Evolutionary conservation across 2,797 vertebrate species (phyloP).

Genomic region (Smutsia temminckii): DNA sequence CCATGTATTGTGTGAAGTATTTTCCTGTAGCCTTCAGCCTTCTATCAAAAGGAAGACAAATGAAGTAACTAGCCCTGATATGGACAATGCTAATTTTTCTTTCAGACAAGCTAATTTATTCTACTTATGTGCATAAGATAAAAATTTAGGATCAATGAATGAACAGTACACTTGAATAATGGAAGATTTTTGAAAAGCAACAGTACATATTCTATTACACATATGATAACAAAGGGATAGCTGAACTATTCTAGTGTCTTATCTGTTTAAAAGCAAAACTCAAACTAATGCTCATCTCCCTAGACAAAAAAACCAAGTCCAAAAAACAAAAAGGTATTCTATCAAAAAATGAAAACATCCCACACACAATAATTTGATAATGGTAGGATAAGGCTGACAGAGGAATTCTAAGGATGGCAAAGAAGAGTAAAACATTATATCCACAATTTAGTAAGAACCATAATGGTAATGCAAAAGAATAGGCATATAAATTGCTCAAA

Average conservation of each 20-base stretch:
- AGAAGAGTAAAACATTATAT: not conserved
- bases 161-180: not conserved
- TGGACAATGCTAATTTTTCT: not conserved
- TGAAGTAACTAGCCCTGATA: slow-evolving; percentile 70
- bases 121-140: not conserved
- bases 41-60: slow-evolving; percentile 57
- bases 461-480: not conserved
- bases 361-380: not conserved
- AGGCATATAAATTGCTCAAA: not conserved
- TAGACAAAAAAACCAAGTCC: not conserved
- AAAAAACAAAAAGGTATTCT: not conserved
- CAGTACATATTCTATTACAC: not conserved
- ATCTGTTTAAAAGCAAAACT: not conserved
- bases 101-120: not conserved
- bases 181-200: not conserved
- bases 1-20: slow-evolving; percentile 62
- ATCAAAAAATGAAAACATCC: not conserved
- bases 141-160: not conserved
- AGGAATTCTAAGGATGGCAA: not conserved
- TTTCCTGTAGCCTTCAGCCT: slow-evolving; percentile 62
- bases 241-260: not conserved
- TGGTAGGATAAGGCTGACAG: not conserved
- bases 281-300: not conserved
- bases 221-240: not conserved
- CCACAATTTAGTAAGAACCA: not conserved